Base-by-base conservation (phyloP, 2,113 vertebrate genomes). In the Tiliqua scincoides region DNA sequence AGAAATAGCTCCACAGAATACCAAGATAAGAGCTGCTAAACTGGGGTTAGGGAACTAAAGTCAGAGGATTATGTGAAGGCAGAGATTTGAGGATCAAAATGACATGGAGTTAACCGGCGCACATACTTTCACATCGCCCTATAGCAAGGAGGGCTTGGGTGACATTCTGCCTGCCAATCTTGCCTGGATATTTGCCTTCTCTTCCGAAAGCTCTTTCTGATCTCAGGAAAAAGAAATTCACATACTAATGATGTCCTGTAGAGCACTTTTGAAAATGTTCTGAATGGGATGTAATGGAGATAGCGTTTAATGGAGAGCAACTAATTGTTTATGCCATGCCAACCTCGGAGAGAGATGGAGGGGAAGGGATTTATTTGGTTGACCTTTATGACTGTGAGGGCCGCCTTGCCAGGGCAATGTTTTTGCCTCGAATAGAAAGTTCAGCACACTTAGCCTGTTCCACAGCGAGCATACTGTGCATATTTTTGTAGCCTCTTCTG, bases 241-340 rank as follows among this genome's bases (percentile, higher is more conserved):
- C 90, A 93, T 93, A 92, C 91, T 95, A 95, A 93, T 93, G 94
- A 94, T 93, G 89, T 89, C 93, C 93, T 91, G 92, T 81, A 84
- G 93, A 92, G 93, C 91, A 93, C 73, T 91, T 94, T 93, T 92
- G 91, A 91, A 94, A 93, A 93, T 88, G 90, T 93, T 91, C 75
- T 90, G 79, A 95, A 92, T 89, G 86, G 87, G 79, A 83, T 93
- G 87, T 87, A 93, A 93, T 54, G 79, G 91, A 92, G 91, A 90
- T 67, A 57, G 85, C 88, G 90, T 93, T 95, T 93, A 94, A 94
- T 88, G 92, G 91, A 90, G 85, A 93, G 92, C 88, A 93, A 84
- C 91, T 95, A 94, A 95, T 95, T 93, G 95, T 94, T 94, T 95
- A 93, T 95, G 93, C 93, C 92, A 90, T 85, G 86, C 89, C 93